phyloP scores from a whole-genome alignment of 2,113 vertebrate genomes.

The Bettongia penicillata region DNA sequence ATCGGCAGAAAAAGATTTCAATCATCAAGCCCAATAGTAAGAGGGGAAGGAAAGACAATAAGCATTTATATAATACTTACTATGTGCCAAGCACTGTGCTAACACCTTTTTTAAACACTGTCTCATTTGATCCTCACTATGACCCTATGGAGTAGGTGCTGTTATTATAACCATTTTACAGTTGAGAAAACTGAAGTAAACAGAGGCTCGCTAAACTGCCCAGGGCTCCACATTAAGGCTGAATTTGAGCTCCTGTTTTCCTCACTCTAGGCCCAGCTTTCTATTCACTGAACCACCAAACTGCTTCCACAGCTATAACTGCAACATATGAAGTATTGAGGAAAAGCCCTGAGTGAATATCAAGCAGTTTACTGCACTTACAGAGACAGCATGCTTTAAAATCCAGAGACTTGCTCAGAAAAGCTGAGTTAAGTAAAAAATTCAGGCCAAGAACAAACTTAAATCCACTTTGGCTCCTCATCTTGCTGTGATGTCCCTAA shows the following conservation, averaged over 20 bases:
- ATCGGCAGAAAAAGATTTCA: neutral
- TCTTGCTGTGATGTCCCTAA: neutral
- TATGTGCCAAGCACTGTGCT: neutral
- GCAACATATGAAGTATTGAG: neutral
- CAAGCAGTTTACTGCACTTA: neutral
- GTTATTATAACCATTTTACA: neutral
- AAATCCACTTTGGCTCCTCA: neutral
- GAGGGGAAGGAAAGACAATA: neutral
- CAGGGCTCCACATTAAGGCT: neutral
- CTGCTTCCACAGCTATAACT: neutral
- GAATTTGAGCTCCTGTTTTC: neutral
- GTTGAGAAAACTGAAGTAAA: neutral
- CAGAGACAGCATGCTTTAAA: neutral
- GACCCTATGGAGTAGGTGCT: neutral
- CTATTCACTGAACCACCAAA: neutral
- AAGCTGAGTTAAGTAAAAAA: neutral
- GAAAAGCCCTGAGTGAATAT: neutral
- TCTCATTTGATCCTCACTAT: neutral
- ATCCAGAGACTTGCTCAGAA: neutral
- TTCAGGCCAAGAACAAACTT: neutral
- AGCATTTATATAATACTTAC: neutral
- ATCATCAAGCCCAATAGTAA: neutral
- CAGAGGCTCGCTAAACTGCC: neutral
- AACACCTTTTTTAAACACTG: neutral
- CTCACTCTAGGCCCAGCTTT: neutral